Evolutionary conservation across 2,888 invertebrate species (phyloP).

Genomic region (Ischnura elegans): DNA sequence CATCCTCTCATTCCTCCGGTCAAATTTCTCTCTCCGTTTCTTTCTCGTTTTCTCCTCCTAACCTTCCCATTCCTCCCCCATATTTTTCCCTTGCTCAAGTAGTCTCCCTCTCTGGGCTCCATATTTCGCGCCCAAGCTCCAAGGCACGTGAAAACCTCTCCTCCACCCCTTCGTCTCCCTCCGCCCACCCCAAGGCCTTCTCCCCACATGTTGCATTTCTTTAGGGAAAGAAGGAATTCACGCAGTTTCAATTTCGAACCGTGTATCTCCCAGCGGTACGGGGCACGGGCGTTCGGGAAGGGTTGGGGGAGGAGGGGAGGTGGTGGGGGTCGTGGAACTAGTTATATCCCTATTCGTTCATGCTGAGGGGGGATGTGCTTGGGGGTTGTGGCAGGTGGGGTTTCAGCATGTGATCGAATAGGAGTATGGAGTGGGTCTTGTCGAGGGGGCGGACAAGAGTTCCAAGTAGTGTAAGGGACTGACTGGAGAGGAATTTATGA

Average conservation of each 20-base stretch:
- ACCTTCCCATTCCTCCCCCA: not conserved
- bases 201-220: constrained; percentile 64
- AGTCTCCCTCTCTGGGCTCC: not conserved
- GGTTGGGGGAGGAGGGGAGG: not conserved
- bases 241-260: constrained; percentile 62
- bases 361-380: not conserved
- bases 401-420: too few relatives aligned
- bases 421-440: not conserved
- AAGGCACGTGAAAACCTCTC: too few relatives aligned
- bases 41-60: not conserved
- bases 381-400: not conserved
- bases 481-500: constrained; percentile 33
- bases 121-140: not conserved
- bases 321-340: constrained; percentile 34
- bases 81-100: not conserved
- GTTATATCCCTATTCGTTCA: constrained; percentile 59
- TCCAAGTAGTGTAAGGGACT: not conserved
- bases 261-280: constrained; percentile 58
- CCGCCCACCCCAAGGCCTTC: not conserved
- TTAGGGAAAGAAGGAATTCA: constrained; percentile 55
- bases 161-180: not conserved
- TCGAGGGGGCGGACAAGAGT: not conserved
- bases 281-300: not conserved
- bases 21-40: not conserved
- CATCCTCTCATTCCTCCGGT: not conserved